Base-by-base conservation (phyloP, 2,797 vertebrate genomes). In the Microchirus variegatus region DNA sequence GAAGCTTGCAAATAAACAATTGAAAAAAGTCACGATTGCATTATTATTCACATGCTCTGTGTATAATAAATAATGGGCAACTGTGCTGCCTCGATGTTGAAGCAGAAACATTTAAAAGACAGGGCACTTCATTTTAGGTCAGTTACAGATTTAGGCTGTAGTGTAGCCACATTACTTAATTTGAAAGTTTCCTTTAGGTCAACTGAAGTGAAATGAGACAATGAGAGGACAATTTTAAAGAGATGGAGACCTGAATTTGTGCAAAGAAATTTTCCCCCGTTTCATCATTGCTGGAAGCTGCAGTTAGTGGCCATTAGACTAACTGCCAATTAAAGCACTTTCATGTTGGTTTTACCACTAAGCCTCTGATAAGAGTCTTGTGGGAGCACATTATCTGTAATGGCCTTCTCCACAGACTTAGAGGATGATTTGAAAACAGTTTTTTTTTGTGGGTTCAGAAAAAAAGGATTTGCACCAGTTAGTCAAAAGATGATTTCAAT, bases 251-350 rank as follows among this genome's bases (percentile, higher is more conserved):
- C 40, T 41, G 40, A 41, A 41, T 38, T 38, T 38, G 37, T 44
- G 8, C 1, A 16, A n/a, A 44, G 8, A 16, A 16, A 9, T 15
- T 12, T 42, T 16, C n/a, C 10, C 12, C 36, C 13, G 17, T 42
- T 53, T 49, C 10, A 43, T 4, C 22, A 22, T 35, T 12, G 14
- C 47, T 52, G 31, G 18, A 47, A 53, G 31, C 17, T 13, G 18
- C 15, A 46, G 26, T 53, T 53, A 67, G 51, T 52, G 59, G 15
- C 46, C 26, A 57, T 71, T 52, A 55, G 26, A 66, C 45, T 58
- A 53, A 53, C 9, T 0, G 41, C 12, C 16, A 41, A 51, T 50
- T 63, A 18, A 53, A 42, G 35, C 51, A 45, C 61, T 62, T 52
- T 55, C 45, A 64, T 13, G 7, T 35, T 10, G 19, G 46, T 36